Base-by-base conservation (phyloP, 2,888 invertebrate species). In the Cremastobaeus sp. region DNA sequence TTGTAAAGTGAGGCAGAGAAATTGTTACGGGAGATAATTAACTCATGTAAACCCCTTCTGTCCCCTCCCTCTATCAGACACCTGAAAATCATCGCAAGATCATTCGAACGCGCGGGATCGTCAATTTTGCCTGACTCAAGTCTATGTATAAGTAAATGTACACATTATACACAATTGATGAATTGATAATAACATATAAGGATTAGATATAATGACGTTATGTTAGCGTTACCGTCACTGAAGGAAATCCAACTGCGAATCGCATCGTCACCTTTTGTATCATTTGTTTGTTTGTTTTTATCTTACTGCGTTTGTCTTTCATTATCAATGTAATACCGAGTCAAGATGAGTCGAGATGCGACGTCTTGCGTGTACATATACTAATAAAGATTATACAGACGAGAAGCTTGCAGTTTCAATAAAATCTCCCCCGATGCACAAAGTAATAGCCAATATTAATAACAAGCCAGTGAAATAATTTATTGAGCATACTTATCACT, bases 261-360 rank as follows among this genome's bases (percentile, higher is more conserved):
- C 59, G 80, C 83, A 84, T 85, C 83, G 84, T 85, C 84, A 85
- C 81, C 78, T 82, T 82, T 87, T 87, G 84, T 86, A 86, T 86
- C 84, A 85, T 85, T 86, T 84, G 82, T 85, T 84, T 81, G 83
- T 84, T 85, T 84, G 83, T 86, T 85, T 85, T 83, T 83, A 84
- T 85, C 84, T 85, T 86, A 84, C 80, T 85, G 84, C 84, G 85
- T 86, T 87, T 86, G 85, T 86, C 85, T 85, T 86, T 86, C 86
- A 86, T 85, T 85, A 83, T 86, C 82, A 84, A 83, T 86, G 84
- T 85, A 86, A 85, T 84, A 83, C 81, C 80, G 80, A 84, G 83
- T 82, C 84, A 76, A 82, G 78, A 82, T 80, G 77, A 78, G 80
- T 80, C 80, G 78, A 80, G 14, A 80, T 79, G 77, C 79, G 78